phyloP scores from a whole-genome alignment of 2,113 vertebrate genomes.

The Pelvicachromis taeniatus region DNA sequence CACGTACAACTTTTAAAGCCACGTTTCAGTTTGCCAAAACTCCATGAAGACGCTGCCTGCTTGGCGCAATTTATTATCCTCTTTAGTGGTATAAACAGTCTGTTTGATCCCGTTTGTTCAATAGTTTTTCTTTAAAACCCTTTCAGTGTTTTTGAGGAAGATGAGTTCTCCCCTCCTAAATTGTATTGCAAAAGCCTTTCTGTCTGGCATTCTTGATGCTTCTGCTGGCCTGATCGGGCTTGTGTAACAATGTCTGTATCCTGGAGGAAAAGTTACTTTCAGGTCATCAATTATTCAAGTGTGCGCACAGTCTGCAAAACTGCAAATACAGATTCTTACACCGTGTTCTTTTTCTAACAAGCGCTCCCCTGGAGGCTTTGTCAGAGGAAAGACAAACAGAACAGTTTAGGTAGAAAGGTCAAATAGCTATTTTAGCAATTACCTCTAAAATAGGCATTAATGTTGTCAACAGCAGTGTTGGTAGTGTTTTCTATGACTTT shows the following conservation, averaged over 20 bases:
- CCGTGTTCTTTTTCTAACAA: not conserved
- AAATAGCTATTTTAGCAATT: accelerated
- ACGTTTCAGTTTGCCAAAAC: not conserved
- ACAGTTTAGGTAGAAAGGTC: not conserved
- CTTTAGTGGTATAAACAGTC: not conserved
- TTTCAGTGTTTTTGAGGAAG: not conserved
- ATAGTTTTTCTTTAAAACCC: not conserved
- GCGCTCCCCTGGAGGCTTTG: not conserved
- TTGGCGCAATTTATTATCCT: not conserved
- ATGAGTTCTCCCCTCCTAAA: not conserved
- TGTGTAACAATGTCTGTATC: conserved; percentile 20
- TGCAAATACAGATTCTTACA: not conserved
- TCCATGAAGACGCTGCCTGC: not conserved
- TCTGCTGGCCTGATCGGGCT: not conserved
- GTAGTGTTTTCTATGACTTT: not conserved
- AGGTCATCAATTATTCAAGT: conserved; percentile 36
- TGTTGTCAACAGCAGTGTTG: not conserved
- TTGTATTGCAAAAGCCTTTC: not conserved
- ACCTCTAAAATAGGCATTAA: not conserved
- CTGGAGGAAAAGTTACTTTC: conserved; percentile 30
- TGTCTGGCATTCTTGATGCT: not conserved
- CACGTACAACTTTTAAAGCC: not conserved
- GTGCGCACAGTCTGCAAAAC: conserved; percentile 7
- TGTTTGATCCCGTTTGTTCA: not conserved
- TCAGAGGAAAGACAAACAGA: not conserved